A percentile compares a stretch with the other conserved stretches of the same genome.
Conservation (phyloP, 2,797 vertebrate species). For the Coluber constrictor region DNA sequence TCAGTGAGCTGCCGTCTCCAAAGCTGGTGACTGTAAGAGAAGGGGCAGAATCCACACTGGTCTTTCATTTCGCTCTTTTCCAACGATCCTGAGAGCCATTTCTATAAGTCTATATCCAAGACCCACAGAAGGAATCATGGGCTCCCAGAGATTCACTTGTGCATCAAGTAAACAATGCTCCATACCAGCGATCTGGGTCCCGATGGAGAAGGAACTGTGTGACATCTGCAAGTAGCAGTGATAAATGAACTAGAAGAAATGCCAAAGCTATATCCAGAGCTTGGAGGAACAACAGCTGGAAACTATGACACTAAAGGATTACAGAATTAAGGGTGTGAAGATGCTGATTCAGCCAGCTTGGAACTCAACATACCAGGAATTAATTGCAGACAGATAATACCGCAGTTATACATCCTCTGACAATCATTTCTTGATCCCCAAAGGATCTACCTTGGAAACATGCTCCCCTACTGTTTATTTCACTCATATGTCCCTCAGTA, state of each 20-base stretch:
- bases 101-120: background rate
- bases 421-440: background rate
- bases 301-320: background rate
- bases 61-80: background rate
- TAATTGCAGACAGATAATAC: background rate
- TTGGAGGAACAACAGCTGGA: background rate
- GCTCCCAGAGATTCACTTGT: background rate
- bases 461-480: background rate
- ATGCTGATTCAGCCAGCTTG: background rate
- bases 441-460: background rate
- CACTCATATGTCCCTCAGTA: background rate
- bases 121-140: background rate
- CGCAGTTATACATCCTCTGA: background rate
- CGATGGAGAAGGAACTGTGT: background rate
- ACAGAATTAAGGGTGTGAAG: background rate
- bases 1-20: background rate
- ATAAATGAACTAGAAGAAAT: constrained; percentile 13
- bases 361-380: background rate
- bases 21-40: background rate
- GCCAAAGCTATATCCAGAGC: background rate
- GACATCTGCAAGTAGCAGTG: background rate
- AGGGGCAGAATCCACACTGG: too few species aligned
- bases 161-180: background rate
- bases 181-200: background rate
- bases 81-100: too few species aligned